Evolutionary conservation across 2,888 invertebrate species (phyloP).

Genomic region (Catocala sponsa): DNA sequence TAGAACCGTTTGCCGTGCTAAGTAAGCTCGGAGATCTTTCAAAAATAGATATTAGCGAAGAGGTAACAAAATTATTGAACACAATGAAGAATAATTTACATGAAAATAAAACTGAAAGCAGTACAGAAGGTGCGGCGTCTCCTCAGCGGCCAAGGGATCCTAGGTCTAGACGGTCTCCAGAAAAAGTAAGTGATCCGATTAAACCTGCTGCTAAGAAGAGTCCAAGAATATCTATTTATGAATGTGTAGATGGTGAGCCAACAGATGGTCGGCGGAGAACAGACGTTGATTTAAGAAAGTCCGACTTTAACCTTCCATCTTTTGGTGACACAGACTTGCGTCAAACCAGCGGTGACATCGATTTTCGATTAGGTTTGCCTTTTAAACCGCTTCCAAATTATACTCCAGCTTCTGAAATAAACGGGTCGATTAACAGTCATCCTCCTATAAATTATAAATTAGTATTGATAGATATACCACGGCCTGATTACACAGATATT

Average conservation of each 20-base stretch:
- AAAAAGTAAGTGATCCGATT: conserved; percentile 65
- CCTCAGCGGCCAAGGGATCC: conserved; percentile 75
- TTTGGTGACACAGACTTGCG: conserved; percentile 91
- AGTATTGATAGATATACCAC: conserved; percentile 89
- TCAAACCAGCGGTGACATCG: conserved; percentile 90
- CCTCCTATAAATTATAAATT: conserved; percentile 92
- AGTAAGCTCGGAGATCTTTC: conserved; percentile 91
- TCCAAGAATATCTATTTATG: conserved; percentile 87
- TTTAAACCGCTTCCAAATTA: conserved; percentile 95
- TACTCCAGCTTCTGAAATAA: conserved; percentile 95
- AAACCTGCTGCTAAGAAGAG: conserved; percentile 64
- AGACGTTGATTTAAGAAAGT: conserved; percentile 85
- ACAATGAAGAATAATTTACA: conserved; percentile 87
- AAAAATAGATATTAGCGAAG: conserved; percentile 92
- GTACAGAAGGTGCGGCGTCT: conserved; percentile 60
- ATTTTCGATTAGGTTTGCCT: conserved; percentile 92
- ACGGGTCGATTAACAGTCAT: conserved; percentile 93
- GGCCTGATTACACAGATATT: conserved; percentile 92
- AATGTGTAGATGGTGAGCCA: conserved; percentile 87
- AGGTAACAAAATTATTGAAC: conserved; percentile 91
- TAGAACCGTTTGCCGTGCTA: conserved; percentile 85
- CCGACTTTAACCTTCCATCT: conserved; percentile 85
- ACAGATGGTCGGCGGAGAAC: conserved; percentile 80
- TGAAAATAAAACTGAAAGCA: conserved; percentile 66
- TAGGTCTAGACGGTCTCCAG: conserved; percentile 75